Conservation (phyloP, 2,113 vertebrate genomes). For the Polypterus bichir region DNA sequence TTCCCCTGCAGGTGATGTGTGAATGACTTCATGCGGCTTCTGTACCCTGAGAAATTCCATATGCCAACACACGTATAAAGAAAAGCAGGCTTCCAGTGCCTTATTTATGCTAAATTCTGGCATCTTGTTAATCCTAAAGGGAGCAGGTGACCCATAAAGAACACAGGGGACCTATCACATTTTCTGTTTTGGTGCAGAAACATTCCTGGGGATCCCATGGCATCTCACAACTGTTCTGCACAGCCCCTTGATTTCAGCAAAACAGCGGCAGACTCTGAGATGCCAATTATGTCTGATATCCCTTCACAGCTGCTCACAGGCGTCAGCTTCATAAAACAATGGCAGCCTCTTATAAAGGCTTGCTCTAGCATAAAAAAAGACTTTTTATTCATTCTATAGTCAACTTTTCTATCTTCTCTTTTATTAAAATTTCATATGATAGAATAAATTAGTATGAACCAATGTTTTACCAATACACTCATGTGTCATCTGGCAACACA, state of each 20-base stretch:
- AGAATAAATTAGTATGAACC: not conserved
- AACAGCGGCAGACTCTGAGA: no score
- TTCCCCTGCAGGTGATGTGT: not conserved
- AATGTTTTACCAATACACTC: not conserved
- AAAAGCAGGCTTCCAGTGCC: no score
- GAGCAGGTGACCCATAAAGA: no score
- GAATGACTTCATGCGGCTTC: not conserved
- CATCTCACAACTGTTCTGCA: no score
- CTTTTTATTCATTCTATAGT: conserved; percentile 15
- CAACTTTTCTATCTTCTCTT: conserved; percentile 2
- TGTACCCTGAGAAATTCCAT: not conserved
- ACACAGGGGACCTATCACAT: no score
- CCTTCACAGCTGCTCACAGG: conserved; percentile 52
- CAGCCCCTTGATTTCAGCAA: no score
- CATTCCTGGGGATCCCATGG: no score
- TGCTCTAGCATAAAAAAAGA: conserved; percentile 18
- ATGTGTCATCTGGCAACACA: conserved; percentile 6
- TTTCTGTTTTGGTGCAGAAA: no score
- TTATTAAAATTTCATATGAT: conserved; percentile 1
- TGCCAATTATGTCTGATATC: conserved; percentile 44
- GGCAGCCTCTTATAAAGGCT: conserved; percentile 42
- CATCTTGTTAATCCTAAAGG: not conserved
- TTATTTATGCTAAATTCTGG: not conserved
- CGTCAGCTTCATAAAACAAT: conserved; percentile 39
- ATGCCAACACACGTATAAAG: not conserved